A percentile compares a stretch with the other conserved stretches of the same genome.
Evolutionary conservation across 1,140 invertebrate genomes (phyloP).

Genomic region (Sarcophaga peregrina): DNA sequence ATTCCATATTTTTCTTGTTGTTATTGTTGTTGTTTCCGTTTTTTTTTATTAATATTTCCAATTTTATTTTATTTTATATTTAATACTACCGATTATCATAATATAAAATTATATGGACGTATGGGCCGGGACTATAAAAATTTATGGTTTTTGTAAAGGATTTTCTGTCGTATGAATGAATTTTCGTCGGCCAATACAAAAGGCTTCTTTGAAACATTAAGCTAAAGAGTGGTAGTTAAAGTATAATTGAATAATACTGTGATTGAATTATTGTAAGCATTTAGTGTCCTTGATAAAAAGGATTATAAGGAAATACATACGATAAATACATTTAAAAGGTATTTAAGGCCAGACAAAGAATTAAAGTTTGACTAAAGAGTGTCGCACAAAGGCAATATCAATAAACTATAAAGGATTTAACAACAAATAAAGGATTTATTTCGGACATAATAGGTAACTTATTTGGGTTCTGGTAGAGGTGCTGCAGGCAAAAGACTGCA

Average conservation of each 20-base stretch:
- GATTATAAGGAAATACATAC: no score
- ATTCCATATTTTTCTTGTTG: no score
- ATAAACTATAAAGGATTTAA: no score
- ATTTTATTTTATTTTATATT: not conserved
- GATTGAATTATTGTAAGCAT: slow-evolving; percentile 4
- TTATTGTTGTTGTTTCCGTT: no score
- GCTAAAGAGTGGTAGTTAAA: not conserved
- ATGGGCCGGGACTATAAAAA: not conserved
- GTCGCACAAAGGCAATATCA: no score
- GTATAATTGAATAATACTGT: slow-evolving; percentile 16
- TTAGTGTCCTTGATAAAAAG: not conserved
- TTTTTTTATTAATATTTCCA: not conserved
- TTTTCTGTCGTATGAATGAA: not conserved
- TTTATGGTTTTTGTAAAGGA: slow-evolving; percentile 10
- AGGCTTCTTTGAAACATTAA: not conserved
- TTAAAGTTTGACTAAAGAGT: no score
- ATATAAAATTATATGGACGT: not conserved
- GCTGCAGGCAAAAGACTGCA: no score
- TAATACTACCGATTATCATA: slow-evolving; percentile 8
- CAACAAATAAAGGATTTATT: no score
- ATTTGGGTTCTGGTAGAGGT: no score
- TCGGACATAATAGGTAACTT: no score
- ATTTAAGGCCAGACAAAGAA: no score
- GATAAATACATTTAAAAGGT: no score
- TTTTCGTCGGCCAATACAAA: not conserved